Base-by-base conservation (phyloP, 2,888 invertebrate genomes). In the Acronicta leporina region DNA sequence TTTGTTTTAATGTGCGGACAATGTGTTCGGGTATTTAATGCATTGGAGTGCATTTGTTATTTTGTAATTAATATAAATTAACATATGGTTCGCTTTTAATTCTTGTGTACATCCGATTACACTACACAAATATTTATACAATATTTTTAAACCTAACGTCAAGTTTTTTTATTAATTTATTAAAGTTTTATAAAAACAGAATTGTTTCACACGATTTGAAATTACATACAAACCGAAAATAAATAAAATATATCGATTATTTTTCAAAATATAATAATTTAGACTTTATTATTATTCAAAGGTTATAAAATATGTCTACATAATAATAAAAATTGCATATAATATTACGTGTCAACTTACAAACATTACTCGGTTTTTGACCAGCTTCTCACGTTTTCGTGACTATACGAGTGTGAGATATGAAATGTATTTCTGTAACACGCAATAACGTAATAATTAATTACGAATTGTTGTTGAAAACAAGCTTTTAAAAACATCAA, bases 1-100 rank as follows among this genome's bases (percentile, higher is more conserved):
- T 68, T 65, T 63, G 56, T 66, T 59, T 68, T 55, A 63, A 55
- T 78, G 54, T 61, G 57, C 30, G 59, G 55, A 61, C 67, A 56
- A 56, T 66, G 52, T 52, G 69, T 56, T 62, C 27, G 46, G 66
- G 54, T 57, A 57, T 52, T 70, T 70, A 54, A 35, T 48, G 45
- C 64, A 27, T 38, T 56, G 48, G n/a, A 15, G 48, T 42, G 66
- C 25, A 52, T 45, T 35, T 46, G 53, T 56, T 60, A 33, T 50
- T 43, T 41, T 70, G 40, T 45, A 5, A 71, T 60, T 51, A 16
- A 54, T 60, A 25, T 53, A 30, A 3, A 54, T 30, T 46, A 44
- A 40, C 11, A 7, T 55, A 16, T 16, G 5, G 11, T 35, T 41
- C 11, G 11, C 13, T 6, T 5, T 10, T 15, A 2, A 35, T 1